Evolutionary conservation across 2,797 vertebrate genomes (phyloP), one percentile per base, ranked within the genome.

Genomic region (Lagocephalus sceleratus): DNA sequence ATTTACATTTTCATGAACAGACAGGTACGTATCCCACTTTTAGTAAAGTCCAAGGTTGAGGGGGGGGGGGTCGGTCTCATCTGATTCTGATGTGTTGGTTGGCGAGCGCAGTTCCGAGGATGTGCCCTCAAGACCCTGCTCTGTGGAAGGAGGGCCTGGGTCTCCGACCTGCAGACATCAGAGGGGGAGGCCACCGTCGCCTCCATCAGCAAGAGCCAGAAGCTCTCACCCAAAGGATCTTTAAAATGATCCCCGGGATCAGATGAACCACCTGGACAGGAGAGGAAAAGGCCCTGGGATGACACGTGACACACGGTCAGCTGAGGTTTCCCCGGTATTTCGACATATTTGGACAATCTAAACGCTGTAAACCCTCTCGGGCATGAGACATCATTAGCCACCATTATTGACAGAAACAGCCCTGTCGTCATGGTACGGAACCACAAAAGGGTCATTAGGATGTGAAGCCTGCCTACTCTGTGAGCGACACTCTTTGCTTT

Each of bases 1-100:
- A 88, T 91, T 49, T 91, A 92, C 26, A 81, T 90, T 46, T 88
- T 90, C 72, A 91, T 91, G 89, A 91, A 91, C 75, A 80, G 82
- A 87, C 88, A 91, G 84, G 87, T 86, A 67, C 60, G 39, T 17
- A 35, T 19, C 5, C 32, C 32, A 2, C 32, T 35, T 42, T 42
- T 17, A 19, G 7, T n/a, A 19, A 42, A 1, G 0, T n/a, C 9
- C 17, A 19, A n/a, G 19, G 17, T n/a, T 42, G 16, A n/a, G 7
- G 40, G 6, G 8, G 17, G 9, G 40, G 7, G 17, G 2, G 16
- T n/a, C n/a, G n/a, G n/a, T n/a, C n/a, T n/a, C n/a, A 42, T 42
- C 40, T 42, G 6, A 42, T n/a, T n/a, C 9, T 5, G 16, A 42
- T 42, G 17, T 51, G 20, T 71, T 12, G 22, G 17, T 17, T 14